Evolutionary conservation across 23 tunicate species (phyloP), one percentile per base, ranked within the genome.

Genomic region (Styela clava): DNA sequence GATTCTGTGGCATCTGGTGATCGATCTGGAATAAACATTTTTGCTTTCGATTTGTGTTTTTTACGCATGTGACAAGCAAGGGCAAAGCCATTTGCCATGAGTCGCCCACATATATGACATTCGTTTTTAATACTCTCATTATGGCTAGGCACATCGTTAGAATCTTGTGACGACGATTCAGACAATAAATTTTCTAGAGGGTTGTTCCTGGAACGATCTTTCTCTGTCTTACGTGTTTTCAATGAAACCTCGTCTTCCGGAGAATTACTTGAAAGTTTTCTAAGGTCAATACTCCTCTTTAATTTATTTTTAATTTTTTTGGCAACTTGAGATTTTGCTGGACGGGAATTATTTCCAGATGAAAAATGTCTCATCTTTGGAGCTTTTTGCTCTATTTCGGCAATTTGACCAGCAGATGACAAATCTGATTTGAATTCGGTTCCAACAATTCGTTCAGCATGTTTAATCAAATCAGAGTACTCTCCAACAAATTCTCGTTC

Each of bases 31-130:
- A 84, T 37, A 77, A 88, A 88, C 82, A 88, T 62, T 28, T 83
- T 83, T 34, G 87, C 71, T 33, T 79, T 74, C 2, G 74, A 83
- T 78, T 88, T 88, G 73, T 88, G 94, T 44, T 82, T 79, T 62
- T 82, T 82, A 31, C 94, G 68, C 94, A 88, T 88, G 86, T 88
- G 94, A 62, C 94, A 88, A 16, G 87, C 72, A 3, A 88, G 79
- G 2, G 94, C 87, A 35, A 88, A 88, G 3, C 76, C 85, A 24
- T 64, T 51, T 36, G 69, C 30, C 85, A 88, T 79, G 20, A 62
- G 63, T 27, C 73, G 78, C 0, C 64, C 64, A 36, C 94, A 88
- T 27, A 77, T 80, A 3, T 87, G 77, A 44, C 94, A 88, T 12
- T 67, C 22, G 30, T 29, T 5, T 44, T 44, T 44, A 7, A 5